Conservation (phyloP, 1,140 invertebrate genomes). For the Drosophila truncata region DNA sequence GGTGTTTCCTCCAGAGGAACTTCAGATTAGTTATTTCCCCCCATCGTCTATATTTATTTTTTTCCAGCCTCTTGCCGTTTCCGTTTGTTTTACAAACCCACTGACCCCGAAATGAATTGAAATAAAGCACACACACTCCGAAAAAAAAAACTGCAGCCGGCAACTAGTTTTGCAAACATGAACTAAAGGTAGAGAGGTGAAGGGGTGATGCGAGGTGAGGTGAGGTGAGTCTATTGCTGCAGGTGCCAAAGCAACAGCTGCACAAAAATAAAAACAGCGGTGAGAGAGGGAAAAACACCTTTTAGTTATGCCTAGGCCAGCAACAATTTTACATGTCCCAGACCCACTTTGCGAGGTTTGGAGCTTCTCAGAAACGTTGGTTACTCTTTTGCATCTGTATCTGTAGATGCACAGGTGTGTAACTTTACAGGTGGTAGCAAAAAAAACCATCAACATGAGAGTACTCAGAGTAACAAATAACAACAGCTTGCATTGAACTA, state of each 20-base stretch:
- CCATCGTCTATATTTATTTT: conserved; percentile 9
- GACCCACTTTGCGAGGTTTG: conserved; percentile 41
- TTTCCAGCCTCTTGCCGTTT: conserved; percentile 31
- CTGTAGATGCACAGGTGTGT: conserved; percentile 19
- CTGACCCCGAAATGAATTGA: conserved; percentile 61
- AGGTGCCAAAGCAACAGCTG: conserved; percentile 59
- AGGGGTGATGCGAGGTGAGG: conserved; percentile 2
- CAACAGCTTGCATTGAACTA: not conserved
- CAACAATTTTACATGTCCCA: conserved; percentile 61
- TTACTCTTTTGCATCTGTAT: conserved; percentile 18
- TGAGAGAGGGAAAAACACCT: conserved; percentile 21
- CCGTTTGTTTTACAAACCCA: conserved; percentile 63
- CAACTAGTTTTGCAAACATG: conserved; percentile 49
- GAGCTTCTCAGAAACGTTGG: conserved; percentile 22
- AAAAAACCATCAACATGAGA: not conserved
- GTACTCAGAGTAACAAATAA: not conserved
- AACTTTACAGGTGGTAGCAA: not conserved
- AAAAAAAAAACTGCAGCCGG: conserved; percentile 58
- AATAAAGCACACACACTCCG: conserved; percentile 28
- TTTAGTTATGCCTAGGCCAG: conserved; percentile 58
- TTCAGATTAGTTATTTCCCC: conserved; percentile 44
- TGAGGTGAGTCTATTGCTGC: conserved; percentile 36
- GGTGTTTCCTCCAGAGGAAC: conserved; percentile 28
- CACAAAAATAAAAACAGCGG: conserved; percentile 24
- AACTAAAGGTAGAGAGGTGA: not conserved